Evolutionary conservation across 2,113 vertebrate species (phyloP).

Genomic region (Lepus europaeus): DNA sequence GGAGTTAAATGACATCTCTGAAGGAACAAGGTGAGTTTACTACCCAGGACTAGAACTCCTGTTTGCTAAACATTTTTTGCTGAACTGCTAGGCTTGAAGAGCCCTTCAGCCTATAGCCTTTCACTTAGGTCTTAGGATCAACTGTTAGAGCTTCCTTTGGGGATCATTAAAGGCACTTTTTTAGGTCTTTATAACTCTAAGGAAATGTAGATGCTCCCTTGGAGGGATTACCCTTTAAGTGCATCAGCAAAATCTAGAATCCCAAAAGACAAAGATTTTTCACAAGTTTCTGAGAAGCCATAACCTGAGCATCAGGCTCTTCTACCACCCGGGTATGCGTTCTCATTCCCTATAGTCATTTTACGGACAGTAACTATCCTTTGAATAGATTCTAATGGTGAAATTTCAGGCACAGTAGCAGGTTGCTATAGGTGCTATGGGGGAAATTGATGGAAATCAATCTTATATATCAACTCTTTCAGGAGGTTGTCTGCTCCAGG

Average conservation of each 20-base stretch:
- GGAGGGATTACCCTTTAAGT: not conserved
- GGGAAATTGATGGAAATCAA: constrained; percentile 7
- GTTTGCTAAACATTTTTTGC: not conserved
- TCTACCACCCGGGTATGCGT: not conserved
- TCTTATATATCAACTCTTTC: not conserved
- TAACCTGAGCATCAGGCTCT: not conserved
- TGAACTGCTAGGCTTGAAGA: not conserved
- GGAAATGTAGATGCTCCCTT: not conserved
- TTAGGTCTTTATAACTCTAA: not conserved
- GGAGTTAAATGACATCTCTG: not conserved
- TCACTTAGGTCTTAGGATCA: not conserved
- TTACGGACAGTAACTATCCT: not conserved
- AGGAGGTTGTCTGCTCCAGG: not conserved
- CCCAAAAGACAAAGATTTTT: not conserved
- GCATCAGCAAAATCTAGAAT: not conserved
- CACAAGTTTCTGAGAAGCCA: not conserved
- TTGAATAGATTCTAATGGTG: not conserved
- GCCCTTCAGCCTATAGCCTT: not conserved
- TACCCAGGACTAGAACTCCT: not conserved
- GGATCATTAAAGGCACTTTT: not conserved
- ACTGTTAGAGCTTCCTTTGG: not conserved
- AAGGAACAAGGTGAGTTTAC: constrained; percentile 1
- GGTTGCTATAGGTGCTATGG: not conserved
- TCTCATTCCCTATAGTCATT: not conserved
- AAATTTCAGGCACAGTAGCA: not conserved